phyloP scores from a whole-genome alignment of 2,113 vertebrate genomes.

The Numida meleagris region DNA sequence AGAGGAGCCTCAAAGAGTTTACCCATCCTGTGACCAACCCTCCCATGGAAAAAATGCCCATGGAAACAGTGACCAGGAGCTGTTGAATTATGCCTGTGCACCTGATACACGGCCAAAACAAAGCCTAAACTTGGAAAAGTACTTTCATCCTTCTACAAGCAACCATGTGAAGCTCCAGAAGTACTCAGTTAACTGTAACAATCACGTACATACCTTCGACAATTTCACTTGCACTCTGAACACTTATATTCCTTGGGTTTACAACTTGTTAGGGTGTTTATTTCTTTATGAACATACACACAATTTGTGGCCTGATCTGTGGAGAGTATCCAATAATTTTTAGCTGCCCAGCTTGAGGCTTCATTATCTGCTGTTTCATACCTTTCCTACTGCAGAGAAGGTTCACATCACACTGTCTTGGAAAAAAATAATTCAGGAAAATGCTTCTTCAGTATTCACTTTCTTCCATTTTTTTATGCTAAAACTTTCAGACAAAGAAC shows the following conservation, averaged over 20 bases:
- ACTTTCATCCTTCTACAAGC: neutral
- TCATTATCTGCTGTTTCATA: neutral
- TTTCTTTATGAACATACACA: neutral
- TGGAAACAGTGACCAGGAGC: neutral
- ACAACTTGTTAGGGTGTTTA: neutral
- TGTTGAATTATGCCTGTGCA: neutral
- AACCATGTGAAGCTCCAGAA: neutral
- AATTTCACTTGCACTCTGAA: neutral
- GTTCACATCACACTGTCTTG: neutral
- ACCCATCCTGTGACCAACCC: neutral
- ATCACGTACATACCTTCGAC: neutral
- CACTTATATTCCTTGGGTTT: neutral
- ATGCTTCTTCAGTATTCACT: rapidly evolving
- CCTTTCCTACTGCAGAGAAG: neutral
- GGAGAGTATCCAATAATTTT: neutral
- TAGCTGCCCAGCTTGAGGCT: neutral
- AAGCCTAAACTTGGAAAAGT: rapidly evolving
- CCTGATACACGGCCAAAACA: neutral
- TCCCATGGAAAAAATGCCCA: rapidly evolving
- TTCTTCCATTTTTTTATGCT: neutral
- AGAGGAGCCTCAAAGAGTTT: neutral
- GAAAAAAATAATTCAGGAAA: neutral
- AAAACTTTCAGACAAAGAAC: neutral
- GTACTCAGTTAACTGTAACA: neutral
- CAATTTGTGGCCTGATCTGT: neutral